Percentiles rank a stretch among this genome's conserved stretches.
Evolutionary conservation across 2,888 invertebrate species (phyloP).

Genomic region (Tineola bisselliella): DNA sequence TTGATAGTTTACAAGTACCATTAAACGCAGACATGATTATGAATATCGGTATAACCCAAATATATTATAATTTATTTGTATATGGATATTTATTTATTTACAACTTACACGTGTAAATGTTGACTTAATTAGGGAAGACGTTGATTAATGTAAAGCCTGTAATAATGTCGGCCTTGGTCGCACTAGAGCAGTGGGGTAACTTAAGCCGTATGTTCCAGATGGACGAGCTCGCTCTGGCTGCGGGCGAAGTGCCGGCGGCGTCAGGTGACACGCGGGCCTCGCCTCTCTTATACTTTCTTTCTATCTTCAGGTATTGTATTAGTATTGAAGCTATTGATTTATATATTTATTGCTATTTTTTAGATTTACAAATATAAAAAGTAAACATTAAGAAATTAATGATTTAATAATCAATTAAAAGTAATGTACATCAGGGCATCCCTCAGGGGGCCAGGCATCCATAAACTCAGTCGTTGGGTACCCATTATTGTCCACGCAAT

Average conservation of each 20-base stretch:
- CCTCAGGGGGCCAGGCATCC: conserved; percentile 28
- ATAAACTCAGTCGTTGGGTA: conserved; percentile 38
- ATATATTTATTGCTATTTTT: neutral
- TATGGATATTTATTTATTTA: no score
- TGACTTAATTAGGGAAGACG: no score
- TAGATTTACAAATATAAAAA: neutral
- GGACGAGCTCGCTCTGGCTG: conserved; percentile 49
- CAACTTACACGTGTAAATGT: no score
- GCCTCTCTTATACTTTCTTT: conserved; percentile 34
- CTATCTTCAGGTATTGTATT: conserved; percentile 22
- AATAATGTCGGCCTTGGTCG: neutral
- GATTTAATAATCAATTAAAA: no score
- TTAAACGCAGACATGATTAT: no score
- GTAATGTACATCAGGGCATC: conserved; percentile 19
- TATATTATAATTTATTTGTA: no score
- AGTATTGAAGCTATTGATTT: neutral
- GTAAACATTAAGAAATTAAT: neutral
- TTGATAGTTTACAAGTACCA: no score
- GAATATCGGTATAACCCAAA: no score
- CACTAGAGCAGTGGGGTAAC: conserved; percentile 27
- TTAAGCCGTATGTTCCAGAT: conserved; percentile 48
- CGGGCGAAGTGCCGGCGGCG: conserved; percentile 46
- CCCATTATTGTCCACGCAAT: conserved; percentile 72
- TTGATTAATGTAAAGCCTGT: neutral
- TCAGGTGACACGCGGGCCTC: conserved; percentile 46